Percentiles rank a stretch among this genome's conserved stretches.
Conservation (phyloP, 2,797 vertebrate genomes). For the Taenioides sp. region DNA sequence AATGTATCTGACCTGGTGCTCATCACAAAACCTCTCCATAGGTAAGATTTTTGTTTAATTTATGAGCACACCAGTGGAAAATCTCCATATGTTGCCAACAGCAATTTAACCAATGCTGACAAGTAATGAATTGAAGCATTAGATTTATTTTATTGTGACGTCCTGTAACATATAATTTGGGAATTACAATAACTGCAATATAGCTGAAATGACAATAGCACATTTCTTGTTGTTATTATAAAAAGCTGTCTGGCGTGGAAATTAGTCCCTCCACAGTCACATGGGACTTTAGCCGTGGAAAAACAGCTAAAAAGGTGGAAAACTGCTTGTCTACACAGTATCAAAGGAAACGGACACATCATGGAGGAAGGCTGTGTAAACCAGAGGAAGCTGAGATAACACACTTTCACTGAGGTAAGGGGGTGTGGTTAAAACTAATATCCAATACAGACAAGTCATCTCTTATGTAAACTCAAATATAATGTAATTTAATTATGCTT, state of each 20-base stretch:
- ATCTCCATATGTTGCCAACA: neutral
- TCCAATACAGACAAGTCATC: conserved; percentile 8
- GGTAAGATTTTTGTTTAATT: no score
- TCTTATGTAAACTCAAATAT: conserved; percentile 13
- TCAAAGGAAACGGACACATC: conserved; percentile 64
- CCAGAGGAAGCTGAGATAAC: conserved; percentile 54
- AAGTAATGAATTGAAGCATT: neutral
- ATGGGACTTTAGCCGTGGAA: conserved; percentile 27
- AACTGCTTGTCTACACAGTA: conserved; percentile 31
- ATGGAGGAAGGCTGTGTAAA: conserved; percentile 41
- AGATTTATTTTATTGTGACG: neutral
- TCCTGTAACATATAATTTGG: neutral
- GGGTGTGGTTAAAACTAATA: neutral
- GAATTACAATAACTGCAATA: no score
- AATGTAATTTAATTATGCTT: neutral
- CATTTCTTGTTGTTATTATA: conserved; percentile 3
- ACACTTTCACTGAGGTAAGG: conserved; percentile 28
- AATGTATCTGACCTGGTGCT: no score
- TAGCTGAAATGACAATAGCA: neutral
- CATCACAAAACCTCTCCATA: no score
- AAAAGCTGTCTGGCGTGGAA: conserved; percentile 14
- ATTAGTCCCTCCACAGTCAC: conserved; percentile 32
- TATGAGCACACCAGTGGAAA: neutral
- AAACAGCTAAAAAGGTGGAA: conserved; percentile 45
- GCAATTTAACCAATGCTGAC: neutral